A percentile compares a stretch with the other conserved stretches of the same genome.
Evolutionary conservation across 2,797 vertebrate genomes (phyloP).

Genomic region (Octomys mimax): DNA sequence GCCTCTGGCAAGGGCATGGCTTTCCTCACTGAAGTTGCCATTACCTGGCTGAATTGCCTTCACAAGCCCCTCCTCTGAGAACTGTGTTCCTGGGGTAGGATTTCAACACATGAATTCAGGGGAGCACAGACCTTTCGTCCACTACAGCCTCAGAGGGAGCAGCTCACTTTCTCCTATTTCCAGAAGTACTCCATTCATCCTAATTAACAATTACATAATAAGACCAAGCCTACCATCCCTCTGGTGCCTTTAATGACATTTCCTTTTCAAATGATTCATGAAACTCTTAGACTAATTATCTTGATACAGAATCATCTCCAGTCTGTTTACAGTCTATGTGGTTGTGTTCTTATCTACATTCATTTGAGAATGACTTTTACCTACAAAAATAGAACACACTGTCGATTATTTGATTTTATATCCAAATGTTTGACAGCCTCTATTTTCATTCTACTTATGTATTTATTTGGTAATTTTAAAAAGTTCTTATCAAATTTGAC

Average conservation of each 20-base stretch:
- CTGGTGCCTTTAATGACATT: constrained; percentile 38
- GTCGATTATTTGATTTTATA: neutral
- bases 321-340: constrained; percentile 29
- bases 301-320: constrained; percentile 32
- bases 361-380: constrained; percentile 54
- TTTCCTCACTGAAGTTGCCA: neutral
- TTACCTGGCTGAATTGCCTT: neutral
- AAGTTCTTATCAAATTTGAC: constrained; percentile 14
- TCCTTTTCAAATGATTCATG: constrained; percentile 72
- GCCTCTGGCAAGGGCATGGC: neutral
- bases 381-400: constrained; percentile 12
- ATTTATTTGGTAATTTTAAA: constrained; percentile 41
- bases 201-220: constrained; percentile 60
- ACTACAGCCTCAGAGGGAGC: neutral
- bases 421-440: neutral
- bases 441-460: constrained; percentile 16
- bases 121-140: neutral
- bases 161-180: neutral
- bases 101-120: neutral
- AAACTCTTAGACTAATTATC: constrained; percentile 68
- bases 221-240: constrained; percentile 51
- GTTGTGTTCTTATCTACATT: constrained; percentile 50
- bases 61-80: neutral
- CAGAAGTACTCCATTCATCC: neutral
- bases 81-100: neutral